Base-by-base conservation (phyloP, 2,888 invertebrate genomes). In the Apotomis betuletana region DNA sequence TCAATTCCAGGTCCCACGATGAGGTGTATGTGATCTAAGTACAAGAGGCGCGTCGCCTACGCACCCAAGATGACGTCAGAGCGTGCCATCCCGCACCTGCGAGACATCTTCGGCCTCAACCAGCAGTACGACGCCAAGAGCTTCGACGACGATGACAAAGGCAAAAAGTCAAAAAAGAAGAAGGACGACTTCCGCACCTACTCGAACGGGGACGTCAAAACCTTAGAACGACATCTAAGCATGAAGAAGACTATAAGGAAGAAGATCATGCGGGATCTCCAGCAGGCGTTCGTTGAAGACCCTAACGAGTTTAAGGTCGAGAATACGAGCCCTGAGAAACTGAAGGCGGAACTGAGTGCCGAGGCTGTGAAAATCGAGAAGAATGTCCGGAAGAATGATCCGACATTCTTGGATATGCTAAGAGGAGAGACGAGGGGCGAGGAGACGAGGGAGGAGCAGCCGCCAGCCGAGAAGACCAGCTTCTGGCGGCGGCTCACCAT, bases 181-280 rank as follows among this genome's bases (percentile, higher is more conserved):
- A 96, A 96, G 81, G 96, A 96, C 77, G 96, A 96, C 84, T 95
- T 94, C 87, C 95, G 96, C 83, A 93, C 95, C 3, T 92, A 95
- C 79, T 92, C 94, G 12, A 95, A 95, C 81, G 95, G 95, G 65
- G 95, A 95, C 85, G 95, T 96, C 58, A 95, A 96, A 81, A 97
- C 97, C 27, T 88, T 97, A 57, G 97, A 97, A 83, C 92, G 97
- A 79, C 97, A 97, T 87, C 94, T 97, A 80, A 97, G 97, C 85
- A 97, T 97, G 97, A 97, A 97, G 92, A 97, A 97, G 86, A 97
- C 97, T 15, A 97, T 97, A 78, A 91, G 97, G 79, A 97, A 96
- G 92, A 97, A 97, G 90, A 97, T 97, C 84, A 97, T 97, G 96
- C 94, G 97, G 49, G 97, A 97, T 87, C 93, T 97, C 79, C 95